These are phyloP conservation scores for Ispidina lecontei DNA, from an alignment of 2,797 vertebrate genomes.

Conservation along the genomic window DNA sequence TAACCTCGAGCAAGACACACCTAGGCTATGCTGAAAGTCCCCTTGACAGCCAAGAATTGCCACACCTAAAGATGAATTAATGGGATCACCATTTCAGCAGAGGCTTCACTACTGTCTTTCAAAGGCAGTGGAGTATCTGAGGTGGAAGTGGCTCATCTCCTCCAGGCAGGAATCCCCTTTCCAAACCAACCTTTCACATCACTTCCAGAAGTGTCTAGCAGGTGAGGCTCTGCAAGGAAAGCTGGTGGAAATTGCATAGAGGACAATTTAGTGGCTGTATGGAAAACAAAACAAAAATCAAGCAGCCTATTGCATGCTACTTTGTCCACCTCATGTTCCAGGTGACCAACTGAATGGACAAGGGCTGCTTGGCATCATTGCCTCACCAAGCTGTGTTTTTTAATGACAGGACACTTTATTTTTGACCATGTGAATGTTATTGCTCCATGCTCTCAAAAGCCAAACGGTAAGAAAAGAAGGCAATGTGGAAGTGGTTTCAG, in stretches of 20 bases:
- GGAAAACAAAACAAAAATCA: neutral
- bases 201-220: neutral
- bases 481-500: neutral
- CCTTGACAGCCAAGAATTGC: neutral
- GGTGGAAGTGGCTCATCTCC: neutral
- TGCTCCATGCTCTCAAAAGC: neutral
- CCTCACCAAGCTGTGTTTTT: too few relatives aligned
- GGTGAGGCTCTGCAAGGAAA: neutral
- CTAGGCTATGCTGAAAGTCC: neutral
- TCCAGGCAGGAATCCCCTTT: neutral
- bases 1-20: neutral
- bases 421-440: fast-evolving
- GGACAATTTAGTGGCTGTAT: neutral
- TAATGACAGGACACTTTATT: neutral
- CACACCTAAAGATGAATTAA: neutral
- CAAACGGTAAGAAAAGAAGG: neutral
- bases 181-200: neutral
- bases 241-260: neutral
- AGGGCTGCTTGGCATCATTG: fast-evolving
- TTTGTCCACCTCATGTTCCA: neutral
- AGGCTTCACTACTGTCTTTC: fast-evolving
- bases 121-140: neutral
- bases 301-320: neutral
- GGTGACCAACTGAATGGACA: fast-evolving
- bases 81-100: neutral